Evolutionary conservation across 2,113 vertebrate species (phyloP).

Genomic region (Clinocottus analis): DNA sequence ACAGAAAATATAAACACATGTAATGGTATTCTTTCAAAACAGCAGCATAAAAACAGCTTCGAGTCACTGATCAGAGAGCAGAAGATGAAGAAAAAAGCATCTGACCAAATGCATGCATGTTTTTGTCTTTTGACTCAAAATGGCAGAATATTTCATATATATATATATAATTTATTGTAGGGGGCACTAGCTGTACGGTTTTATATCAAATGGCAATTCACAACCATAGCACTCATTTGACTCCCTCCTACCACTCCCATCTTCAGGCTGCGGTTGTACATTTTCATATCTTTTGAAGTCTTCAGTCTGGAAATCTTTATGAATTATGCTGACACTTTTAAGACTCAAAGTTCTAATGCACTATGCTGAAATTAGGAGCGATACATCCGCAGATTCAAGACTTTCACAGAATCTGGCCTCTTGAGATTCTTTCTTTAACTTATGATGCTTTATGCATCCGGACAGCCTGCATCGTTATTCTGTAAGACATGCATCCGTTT

Average conservation of each 20-base stretch:
- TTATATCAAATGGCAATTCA: not conserved
- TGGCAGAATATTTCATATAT: not conserved
- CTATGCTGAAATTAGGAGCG: constrained; percentile 47
- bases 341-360: constrained; percentile 39
- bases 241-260: not conserved
- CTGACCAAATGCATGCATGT: not conserved
- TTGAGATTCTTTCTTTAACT: constrained; percentile 53
- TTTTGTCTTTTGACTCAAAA: not conserved
- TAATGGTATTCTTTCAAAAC: not conserved
- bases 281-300: constrained; percentile 48
- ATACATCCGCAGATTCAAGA: constrained; percentile 25
- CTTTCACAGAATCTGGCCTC: constrained; percentile 48
- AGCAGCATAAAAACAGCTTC: constrained; percentile 1
- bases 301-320: constrained; percentile 37
- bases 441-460: constrained; percentile 64
- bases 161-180: not conserved
- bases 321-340: constrained; percentile 59
- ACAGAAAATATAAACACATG: constrained; percentile 12
- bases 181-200: not conserved
- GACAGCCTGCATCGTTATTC: constrained; percentile 50
- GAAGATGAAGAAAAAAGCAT: not conserved
- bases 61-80: constrained; percentile 3
- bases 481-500: constrained; percentile 59
- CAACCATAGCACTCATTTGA: not conserved
- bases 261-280: not conserved